A percentile compares a stretch with the other conserved stretches of the same genome.
phyloP scores from a whole-genome alignment of 2,113 vertebrate species.

The Catharus fuscescens region DNA sequence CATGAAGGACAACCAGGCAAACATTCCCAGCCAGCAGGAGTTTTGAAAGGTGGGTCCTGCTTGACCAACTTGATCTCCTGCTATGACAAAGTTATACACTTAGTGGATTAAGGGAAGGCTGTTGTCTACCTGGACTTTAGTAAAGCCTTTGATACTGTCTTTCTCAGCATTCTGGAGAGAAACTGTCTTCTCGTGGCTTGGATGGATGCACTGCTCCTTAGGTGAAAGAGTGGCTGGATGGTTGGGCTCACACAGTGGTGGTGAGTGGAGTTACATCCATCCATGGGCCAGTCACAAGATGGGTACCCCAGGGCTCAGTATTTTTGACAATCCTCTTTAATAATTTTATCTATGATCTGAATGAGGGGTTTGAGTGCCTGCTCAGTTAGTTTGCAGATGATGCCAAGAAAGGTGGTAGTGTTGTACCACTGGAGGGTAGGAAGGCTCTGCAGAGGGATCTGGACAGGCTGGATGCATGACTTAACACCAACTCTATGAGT shows the following conservation, averaged over 20 bases:
- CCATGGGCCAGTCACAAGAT: not conserved
- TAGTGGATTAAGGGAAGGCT: not conserved
- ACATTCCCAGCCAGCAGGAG: fast-evolving
- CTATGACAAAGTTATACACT: not conserved
- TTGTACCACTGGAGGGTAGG: not conserved
- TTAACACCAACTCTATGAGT: not conserved
- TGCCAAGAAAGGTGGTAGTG: not conserved
- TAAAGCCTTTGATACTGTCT: not conserved
- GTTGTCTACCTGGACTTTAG: not conserved
- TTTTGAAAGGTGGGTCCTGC: fast-evolving
- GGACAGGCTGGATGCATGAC: not conserved
- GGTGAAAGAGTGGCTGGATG: not conserved
- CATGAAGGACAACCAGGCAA: no score
- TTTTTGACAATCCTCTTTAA: not conserved
- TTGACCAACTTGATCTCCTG: not conserved
- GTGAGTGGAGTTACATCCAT: not conserved
- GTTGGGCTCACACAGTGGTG: not conserved
- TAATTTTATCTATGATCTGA: not conserved
- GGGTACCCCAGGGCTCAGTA: not conserved
- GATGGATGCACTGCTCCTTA: not conserved
- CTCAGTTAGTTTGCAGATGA: not conserved
- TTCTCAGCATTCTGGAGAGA: not conserved
- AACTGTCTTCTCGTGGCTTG: not conserved
- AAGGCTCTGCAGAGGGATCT: not conserved
- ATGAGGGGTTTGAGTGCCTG: no score